Base-by-base conservation (phyloP, 1,140 invertebrate species). In the Homarus americanus region DNA sequence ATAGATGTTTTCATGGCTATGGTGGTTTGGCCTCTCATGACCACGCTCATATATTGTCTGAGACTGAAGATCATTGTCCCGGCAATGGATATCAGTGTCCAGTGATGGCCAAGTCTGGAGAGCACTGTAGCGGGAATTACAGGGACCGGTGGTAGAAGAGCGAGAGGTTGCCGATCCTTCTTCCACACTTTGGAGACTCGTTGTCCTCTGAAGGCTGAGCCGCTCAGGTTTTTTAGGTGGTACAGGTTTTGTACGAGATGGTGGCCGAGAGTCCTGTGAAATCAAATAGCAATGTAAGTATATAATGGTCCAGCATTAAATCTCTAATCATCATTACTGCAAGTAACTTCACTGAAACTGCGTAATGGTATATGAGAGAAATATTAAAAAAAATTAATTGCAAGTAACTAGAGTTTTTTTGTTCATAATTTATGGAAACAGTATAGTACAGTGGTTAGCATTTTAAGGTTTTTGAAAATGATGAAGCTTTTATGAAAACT, bases 181-280 rank as follows among this genome's bases (percentile, higher is more conserved):
- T 89, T 96, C 96, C 0, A 97, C 95, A 0, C 97, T 97, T 93
- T 97, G 97, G 32, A 97, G 95, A 94, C 97, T 98, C 15, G 96
- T 95, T 0, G 97, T 97, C 92, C 97, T 96, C 93, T 97, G 97
- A 1, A 98, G 94, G 0, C 97, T 98, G 3, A 98, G 94, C 7
- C 97, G 94, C 0, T 97, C 93, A 0, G 97, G 97, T 93, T 98
- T 98, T 93, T 97, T 96, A 28, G 97, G 97, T 5, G 97, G 97
- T 28, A 96, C 96, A 5, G 97, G 97, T 44, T 91, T 92, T 1
- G 82, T 91, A 2, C 90, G 83, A 32, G 87, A 89, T 3, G 90
- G 34, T 53, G 92, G 90, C 12, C 86, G 58, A 20, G 78, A 83
- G 72, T 91, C 91, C 91, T 91, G 69, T 40, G 32, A 32, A 9